A percentile compares a stretch with the other conserved stretches of the same genome.
These are phyloP conservation scores for Sitodiplosis mosellana DNA, from an alignment of 1,140 invertebrate species.

Conservation along the genomic window DNA sequence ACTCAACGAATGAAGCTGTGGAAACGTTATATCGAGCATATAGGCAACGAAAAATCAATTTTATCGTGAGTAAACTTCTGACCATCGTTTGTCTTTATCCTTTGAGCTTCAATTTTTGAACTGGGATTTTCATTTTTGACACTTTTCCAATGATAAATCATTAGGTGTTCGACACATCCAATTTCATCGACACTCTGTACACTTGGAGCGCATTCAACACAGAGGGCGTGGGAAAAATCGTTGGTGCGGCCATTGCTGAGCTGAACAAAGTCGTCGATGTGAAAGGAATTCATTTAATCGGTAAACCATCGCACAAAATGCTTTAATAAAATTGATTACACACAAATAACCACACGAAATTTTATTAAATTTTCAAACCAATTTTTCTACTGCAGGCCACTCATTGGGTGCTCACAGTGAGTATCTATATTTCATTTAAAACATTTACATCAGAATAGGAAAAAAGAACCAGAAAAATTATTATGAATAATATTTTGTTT, in stretches of 20 bases:
- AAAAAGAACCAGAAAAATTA: too few relatives aligned
- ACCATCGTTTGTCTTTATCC: too few relatives aligned
- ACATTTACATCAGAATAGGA: too few relatives aligned
- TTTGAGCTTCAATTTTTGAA: too few relatives aligned
- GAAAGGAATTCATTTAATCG: slow-evolving; percentile 18
- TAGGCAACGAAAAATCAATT: not conserved
- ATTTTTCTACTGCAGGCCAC: slow-evolving; percentile 3
- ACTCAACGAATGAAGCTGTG: not conserved
- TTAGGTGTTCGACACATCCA: slow-evolving; percentile 18
- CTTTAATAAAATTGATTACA: not conserved
- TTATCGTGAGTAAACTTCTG: not conserved
- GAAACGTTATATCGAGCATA: not conserved
- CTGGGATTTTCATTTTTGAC: too few relatives aligned
- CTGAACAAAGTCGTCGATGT: slow-evolving; percentile 11
- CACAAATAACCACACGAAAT: not conserved
- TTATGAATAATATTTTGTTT: too few relatives aligned
- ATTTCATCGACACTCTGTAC: slow-evolving; percentile 22
- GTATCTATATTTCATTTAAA: too few relatives aligned
- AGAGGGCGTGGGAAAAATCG: slow-evolving; percentile 15
- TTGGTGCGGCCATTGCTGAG: slow-evolving; percentile 14
- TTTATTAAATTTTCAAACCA: not conserved
- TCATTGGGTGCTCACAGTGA: slow-evolving; percentile 1
- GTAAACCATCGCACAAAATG: too few relatives aligned
- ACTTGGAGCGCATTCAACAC: slow-evolving; percentile 23
- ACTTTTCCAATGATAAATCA: not conserved